Base-by-base conservation (phyloP, 23 tunicate species). In the Phallusia fumigata region DNA sequence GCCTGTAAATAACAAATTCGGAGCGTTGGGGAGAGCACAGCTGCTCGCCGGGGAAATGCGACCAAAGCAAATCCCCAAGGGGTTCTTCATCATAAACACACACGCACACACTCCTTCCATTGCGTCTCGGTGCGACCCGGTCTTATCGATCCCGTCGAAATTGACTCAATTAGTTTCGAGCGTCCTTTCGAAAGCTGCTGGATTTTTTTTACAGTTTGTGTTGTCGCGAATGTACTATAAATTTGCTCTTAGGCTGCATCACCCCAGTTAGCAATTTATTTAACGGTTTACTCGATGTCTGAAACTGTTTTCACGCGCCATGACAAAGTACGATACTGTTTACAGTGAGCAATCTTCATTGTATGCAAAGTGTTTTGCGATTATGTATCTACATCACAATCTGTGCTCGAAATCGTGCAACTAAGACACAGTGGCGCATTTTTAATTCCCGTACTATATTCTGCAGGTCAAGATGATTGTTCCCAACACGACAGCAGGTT, bases 401-500 rank as follows among this genome's bases (percentile, higher is more conserved):
- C n/a, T n/a, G n/a, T n/a, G n/a, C n/a, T n/a, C 47, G 10, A 40
- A 5, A 10, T 40, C 47, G 47, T 40, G 47, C 47, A 5, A 65
- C 32, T 5, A 65, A 65, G 32, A 6, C 8, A 26, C 6, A 5
- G 11, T 30, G 31, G 74, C 6, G 8, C 47, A 30, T 26, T 76
- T 32, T 22, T 30, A 52, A 52, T 18, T 52, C 18, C 65, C 19
- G 19, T 18, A 52, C n/a, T n/a, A n/a, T 51, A 21, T 53, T 82
- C 72, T 51, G 3, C 73, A 95, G 99, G 99, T 90, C n/a, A 95
- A 95, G 74, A 95, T 95, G 30, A 90, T 95, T 53, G 99, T 95
- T 18, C 99, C 99, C 11, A 95, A 95, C 85, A 83, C 99, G 30
- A 95, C 99, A 16, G 99, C 99, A 32, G 99, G 99, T 36, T 76